Evolutionary conservation across 2,113 vertebrate species (phyloP), one percentile per base, ranked within the genome.

Genomic region (Corvus cornix): DNA sequence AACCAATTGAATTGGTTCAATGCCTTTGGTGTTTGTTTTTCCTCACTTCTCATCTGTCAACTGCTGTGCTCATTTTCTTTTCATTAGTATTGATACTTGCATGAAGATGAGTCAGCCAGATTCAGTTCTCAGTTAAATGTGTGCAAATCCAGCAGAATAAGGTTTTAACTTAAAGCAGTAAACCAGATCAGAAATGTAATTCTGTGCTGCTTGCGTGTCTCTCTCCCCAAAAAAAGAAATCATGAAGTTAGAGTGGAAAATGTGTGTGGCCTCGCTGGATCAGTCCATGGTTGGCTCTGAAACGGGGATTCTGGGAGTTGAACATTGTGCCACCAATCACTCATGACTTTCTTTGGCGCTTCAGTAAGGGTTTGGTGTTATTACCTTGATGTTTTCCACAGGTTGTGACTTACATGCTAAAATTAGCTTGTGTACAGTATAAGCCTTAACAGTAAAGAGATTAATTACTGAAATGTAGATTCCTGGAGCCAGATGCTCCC

Each of bases 21-120:
- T 90, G 84, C 51, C 30, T 91, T 87, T 72, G 88, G 74, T 94
- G 94, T 95, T 92, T 96, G 85, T 76, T 94, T 92, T 92, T 85
- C 56, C 44, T 94, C 12, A 3, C 64, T 96, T 88, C 86, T 88
- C 76, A 58, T 93, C 86, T 88, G 79, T 90, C 89, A 90, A 46
- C 85, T 90, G 89, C 84, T 80, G 63, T 81, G 46, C 75, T 72
- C 41, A 9, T 63, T 95, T 96, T 95, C 68, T 91, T 90, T 72
- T 94, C 76, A 44, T 82, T 92, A 73, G 35, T 79, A 39, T 56
- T 48, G 69, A 81, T 92, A 89, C 53, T 84, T 76, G n/a, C 35
- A 62, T 35, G 59, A 59, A 89, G 79, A 67, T 44, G 74, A 70
- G 75, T 49, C 0, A 1, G n/a, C 10, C 63, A 46, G 39, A 55